Base-by-base conservation (phyloP, 2,888 invertebrate species). In the Platycnemis pennipes region DNA sequence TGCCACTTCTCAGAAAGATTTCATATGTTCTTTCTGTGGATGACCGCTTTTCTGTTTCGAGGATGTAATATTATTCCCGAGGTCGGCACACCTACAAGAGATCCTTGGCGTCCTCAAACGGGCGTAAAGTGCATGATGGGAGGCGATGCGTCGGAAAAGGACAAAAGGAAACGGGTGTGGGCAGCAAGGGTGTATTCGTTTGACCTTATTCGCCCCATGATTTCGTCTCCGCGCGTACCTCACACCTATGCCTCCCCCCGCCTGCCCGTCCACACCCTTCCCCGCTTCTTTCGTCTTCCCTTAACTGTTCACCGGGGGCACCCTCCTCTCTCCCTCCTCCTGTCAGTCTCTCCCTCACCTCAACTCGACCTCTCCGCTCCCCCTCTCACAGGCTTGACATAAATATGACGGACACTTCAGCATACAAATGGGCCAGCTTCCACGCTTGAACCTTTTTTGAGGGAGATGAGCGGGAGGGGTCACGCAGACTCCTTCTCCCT, bases 391-490 rank as follows among this genome's bases (percentile, higher is more conserved):
- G 37, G 77, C 77, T 77, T 37, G 77, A 77, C 37, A n/a, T 77
- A 77, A 77, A 77, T 77, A 37, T 77, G 77, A 77, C 77, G 77
- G 77, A 37, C 77, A 77, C 77, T 77, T 77, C 77, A 77, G 77
- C 77, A 77, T 77, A 37, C 77, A 77, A 77, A 77, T 77, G 77
- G 37, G 77, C 37, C 77, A 77, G 77, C 77, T 77, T 77, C 77
- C 77, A 77, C 77, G 77, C 77, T 77, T 37, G 77, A 63, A 63
- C 63, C 63, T 63, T 63, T 63, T 63, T 19, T n/a, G 77, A 2
- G 77, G 37, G 77, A 37, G 77, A 37, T 37, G 77, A 37, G 77
- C 77, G 77, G 77, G 77, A 77, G 77, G 77, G 63, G 37, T 37
- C 31, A 37, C 8, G 63, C 31, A 0, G 77, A 13, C 13, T 87